These are phyloP conservation scores for Monarcha castaneiventris DNA, from an alignment of 2,113 vertebrate genomes.

Conservation along the genomic window DNA sequence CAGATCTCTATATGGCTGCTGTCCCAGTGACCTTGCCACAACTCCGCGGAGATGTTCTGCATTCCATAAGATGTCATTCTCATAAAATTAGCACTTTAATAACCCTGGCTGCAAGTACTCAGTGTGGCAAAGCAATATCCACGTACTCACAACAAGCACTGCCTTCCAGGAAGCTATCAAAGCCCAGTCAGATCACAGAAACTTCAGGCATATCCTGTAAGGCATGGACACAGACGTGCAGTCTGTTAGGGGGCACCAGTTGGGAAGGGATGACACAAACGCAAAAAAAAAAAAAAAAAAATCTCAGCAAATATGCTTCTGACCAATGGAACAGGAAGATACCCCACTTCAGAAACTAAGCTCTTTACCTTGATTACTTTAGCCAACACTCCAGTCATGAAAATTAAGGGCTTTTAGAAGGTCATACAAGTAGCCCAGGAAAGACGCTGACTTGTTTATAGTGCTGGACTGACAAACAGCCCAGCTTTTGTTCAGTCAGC, in stretches of 20 bases:
- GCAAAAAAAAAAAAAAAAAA: background rate
- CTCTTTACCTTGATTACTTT: background rate
- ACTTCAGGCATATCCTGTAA: background rate
- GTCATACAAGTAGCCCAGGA: background rate
- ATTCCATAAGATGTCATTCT: background rate
- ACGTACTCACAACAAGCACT: background rate
- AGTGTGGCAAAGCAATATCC: background rate
- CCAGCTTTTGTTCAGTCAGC: background rate
- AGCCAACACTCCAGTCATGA: background rate
- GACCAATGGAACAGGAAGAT: background rate
- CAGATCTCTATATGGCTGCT: background rate
- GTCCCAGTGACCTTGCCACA: constrained; percentile 31
- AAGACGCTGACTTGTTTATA: background rate
- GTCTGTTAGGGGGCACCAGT: background rate
- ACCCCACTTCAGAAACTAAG: background rate
- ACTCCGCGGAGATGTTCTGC: background rate
- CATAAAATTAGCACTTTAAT: constrained; percentile 35
- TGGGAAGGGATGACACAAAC: background rate
- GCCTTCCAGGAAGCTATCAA: background rate
- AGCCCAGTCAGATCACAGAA: background rate
- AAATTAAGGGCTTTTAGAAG: background rate
- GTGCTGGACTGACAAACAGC: background rate
- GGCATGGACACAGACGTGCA: background rate
- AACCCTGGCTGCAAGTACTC: background rate
- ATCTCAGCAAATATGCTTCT: background rate